These are phyloP conservation scores for Aproaerema taeniolella DNA, from an alignment of 2,888 invertebrate genomes.

Conservation along the genomic window DNA sequence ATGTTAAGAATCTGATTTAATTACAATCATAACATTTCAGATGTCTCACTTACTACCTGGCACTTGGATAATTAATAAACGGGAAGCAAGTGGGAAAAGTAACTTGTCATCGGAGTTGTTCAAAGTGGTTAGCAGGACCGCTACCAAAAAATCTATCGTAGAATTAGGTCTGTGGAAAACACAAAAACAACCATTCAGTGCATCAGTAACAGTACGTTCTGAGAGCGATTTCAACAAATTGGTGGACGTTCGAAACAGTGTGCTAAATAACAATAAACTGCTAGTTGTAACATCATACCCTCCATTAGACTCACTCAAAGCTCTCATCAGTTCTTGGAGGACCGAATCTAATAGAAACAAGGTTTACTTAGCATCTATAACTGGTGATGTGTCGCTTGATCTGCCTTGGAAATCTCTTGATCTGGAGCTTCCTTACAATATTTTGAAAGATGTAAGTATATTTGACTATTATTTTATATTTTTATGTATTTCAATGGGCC, in stretches of 20 bases:
- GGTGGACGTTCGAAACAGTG: constrained; percentile 20
- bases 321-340: constrained; percentile 33
- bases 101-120: constrained; percentile 24
- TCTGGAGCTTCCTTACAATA: constrained; percentile 33
- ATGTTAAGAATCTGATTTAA: too few species aligned
- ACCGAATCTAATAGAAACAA: constrained; percentile 29
- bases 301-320: constrained; percentile 27
- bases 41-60: constrained; percentile 24
- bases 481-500: too few species aligned
- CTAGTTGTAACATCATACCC: constrained; percentile 32
- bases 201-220: constrained; percentile 26
- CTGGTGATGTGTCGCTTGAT: constrained; percentile 28
- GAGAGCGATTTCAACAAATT: constrained; percentile 27
- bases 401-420: constrained; percentile 26
- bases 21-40: too few species aligned
- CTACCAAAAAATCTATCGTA: constrained; percentile 16
- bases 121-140: constrained; percentile 24
- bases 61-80: constrained; percentile 29
- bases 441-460: constrained; percentile 33
- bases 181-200: constrained; percentile 18
- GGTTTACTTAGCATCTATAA: constrained; percentile 32
- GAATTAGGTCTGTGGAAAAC: constrained; percentile 28
- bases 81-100: constrained; percentile 10
- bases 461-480: too few species aligned
- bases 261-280: constrained; percentile 28